Conservation (phyloP, 2,888 invertebrate genomes). For the Nysson spinosus region DNA sequence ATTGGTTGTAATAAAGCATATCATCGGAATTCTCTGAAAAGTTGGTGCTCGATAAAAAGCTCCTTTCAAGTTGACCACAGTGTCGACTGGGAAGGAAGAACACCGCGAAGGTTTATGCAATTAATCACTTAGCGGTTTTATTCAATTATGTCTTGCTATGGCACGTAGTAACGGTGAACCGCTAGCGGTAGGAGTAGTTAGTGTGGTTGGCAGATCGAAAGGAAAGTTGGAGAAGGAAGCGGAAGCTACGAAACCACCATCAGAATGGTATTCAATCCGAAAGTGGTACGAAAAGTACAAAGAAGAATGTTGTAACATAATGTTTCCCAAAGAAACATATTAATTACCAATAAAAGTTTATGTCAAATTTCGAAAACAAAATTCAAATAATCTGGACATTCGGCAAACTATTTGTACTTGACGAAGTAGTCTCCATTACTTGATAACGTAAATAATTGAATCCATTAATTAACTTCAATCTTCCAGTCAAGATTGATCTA, state of each 20-base stretch:
- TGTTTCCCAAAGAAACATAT: constrained; percentile 3
- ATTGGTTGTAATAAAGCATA: neutral
- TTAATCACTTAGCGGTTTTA: constrained; percentile 72
- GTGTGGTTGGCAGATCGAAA: constrained; percentile 26
- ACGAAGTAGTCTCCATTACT: no score
- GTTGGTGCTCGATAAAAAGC: constrained; percentile 20
- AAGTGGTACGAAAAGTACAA: constrained; percentile 18
- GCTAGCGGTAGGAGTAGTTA: constrained; percentile 29
- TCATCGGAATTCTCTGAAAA: constrained; percentile 10
- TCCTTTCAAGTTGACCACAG: constrained; percentile 48
- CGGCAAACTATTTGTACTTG: no score
- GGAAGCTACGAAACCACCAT: constrained; percentile 21
- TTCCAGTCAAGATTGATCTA: no score
- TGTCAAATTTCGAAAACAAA: no score
- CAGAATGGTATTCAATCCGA: constrained; percentile 45
- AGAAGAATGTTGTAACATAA: neutral
- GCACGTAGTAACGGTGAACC: constrained; percentile 43
- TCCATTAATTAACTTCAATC: no score
- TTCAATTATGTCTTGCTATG: constrained; percentile 67
- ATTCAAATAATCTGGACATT: no score
- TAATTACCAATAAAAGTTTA: no score
- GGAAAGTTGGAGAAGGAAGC: constrained; percentile 44
- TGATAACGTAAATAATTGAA: no score
- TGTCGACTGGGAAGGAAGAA: constrained; percentile 46
- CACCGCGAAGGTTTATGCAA: constrained; percentile 54